Percentiles rank a stretch among this genome's conserved stretches.
Conservation (phyloP, 2,888 invertebrate species). For the Rosalia funebris region DNA sequence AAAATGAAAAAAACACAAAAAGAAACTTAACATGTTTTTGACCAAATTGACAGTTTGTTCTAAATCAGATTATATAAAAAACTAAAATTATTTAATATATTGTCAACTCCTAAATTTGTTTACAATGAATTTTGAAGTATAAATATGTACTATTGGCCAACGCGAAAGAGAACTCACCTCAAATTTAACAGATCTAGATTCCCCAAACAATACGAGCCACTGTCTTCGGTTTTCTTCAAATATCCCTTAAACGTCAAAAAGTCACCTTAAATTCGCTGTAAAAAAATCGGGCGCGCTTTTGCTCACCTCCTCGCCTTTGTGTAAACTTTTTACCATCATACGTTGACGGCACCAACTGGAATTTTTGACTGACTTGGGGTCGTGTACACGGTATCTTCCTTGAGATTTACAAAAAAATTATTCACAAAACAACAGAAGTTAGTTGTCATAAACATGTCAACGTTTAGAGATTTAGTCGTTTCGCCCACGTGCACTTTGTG, state of each 20-base stretch:
- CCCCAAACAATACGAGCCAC: conserved; percentile 55
- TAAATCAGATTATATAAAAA: no score
- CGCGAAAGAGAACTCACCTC: conserved; percentile 57
- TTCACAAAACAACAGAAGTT: conserved; percentile 53
- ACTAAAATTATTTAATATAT: no score
- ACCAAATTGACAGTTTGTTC: no score
- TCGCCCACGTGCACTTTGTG: no score
- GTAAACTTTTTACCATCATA: conserved; percentile 58
- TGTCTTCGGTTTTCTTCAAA: conserved; percentile 51
- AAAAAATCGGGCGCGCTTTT: conserved; percentile 15
- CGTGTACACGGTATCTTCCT: conserved; percentile 36
- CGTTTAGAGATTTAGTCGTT: not conserved
- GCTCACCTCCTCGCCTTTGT: conserved; percentile 51
- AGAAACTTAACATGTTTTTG: no score
- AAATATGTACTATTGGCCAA: no score
- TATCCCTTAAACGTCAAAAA: conserved; percentile 53
- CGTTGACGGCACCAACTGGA: conserved; percentile 34
- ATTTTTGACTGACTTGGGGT: conserved; percentile 28
- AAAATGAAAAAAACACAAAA: no score
- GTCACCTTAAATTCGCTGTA: not conserved
- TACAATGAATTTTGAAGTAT: no score
- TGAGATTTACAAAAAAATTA: conserved; percentile 47
- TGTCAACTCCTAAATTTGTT: no score
- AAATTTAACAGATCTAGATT: conserved; percentile 61
- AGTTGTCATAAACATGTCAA: conserved; percentile 54